A percentile compares a stretch with the other conserved stretches of the same genome.
Conservation (phyloP, 2,113 vertebrate species). For the Lophochroa leadbeateri region DNA sequence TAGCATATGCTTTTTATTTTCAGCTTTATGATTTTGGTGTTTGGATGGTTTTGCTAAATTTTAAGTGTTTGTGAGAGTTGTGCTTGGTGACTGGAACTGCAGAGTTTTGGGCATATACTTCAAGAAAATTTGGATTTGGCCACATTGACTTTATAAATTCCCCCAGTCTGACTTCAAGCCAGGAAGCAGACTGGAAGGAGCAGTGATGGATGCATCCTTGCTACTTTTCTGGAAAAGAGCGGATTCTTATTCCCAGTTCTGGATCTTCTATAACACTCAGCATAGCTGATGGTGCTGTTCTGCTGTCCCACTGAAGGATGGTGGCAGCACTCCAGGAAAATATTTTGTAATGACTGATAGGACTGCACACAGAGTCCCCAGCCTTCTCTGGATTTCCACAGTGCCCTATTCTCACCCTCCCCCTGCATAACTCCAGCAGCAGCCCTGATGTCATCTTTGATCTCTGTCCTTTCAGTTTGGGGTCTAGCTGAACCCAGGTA, state of each 20-base stretch:
- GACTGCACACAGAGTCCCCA: background rate
- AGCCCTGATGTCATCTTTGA: background rate
- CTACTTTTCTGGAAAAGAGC: background rate
- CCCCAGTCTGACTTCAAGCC: background rate
- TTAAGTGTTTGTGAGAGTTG: background rate
- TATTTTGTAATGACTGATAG: background rate
- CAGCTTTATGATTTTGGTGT: background rate
- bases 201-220: background rate
- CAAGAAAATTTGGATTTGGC: background rate
- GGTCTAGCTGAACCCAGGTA: background rate
- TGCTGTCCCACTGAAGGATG: background rate
- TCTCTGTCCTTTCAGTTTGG: background rate
- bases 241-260: background rate
- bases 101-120: background rate
- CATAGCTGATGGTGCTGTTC: background rate
- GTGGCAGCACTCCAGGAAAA: conserved; percentile 27
- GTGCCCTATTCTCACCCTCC: background rate
- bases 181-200: background rate
- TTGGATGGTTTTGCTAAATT: background rate
- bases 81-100: background rate
- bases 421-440: background rate
- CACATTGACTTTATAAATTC: background rate
- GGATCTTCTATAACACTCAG: background rate
- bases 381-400: background rate
- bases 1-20: background rate